phyloP scores from a whole-genome alignment of 2,113 vertebrate species.

The Paedocypris sp. region DNA sequence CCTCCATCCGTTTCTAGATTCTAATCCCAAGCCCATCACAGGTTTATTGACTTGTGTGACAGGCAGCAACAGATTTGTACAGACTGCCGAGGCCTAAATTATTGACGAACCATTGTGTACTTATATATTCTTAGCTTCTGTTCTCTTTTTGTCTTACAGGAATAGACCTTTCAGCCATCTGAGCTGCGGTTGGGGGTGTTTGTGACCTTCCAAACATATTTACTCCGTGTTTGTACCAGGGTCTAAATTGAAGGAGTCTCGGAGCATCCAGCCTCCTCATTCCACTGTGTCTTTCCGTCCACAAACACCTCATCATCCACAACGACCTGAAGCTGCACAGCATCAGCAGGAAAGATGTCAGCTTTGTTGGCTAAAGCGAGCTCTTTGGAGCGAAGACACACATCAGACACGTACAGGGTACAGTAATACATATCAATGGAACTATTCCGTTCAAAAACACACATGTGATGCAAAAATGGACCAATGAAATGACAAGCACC shows the following conservation, averaged over 20 bases:
- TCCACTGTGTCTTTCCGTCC: conserved; percentile 2
- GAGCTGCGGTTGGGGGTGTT: not conserved
- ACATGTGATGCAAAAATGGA: conserved; percentile 7
- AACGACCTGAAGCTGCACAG: not conserved
- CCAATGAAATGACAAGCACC: conserved; percentile 18
- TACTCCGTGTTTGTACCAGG: not conserved
- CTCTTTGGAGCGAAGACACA: not conserved
- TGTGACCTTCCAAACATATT: conserved; percentile 10
- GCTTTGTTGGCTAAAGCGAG: not conserved
- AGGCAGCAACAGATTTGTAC: not conserved
- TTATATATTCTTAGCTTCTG: not conserved
- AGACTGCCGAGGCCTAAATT: not conserved
- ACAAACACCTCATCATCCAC: conserved; percentile 11
- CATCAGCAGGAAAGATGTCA: not conserved
- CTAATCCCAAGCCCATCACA: conserved; percentile 1
- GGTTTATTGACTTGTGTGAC: not conserved
- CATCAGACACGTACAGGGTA: conserved; percentile 4
- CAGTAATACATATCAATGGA: conserved; percentile 24
- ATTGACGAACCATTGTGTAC: not conserved
- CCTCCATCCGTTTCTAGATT: not conserved
- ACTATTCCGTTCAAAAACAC: conserved; percentile 8
- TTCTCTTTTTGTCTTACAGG: conserved; percentile 15
- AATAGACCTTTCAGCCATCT: conserved; percentile 2
- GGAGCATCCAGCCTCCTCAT: no score
- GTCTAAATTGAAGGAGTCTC: no score